Conservation (phyloP, 2,797 vertebrate genomes). For the Champsocephalus esox region DNA sequence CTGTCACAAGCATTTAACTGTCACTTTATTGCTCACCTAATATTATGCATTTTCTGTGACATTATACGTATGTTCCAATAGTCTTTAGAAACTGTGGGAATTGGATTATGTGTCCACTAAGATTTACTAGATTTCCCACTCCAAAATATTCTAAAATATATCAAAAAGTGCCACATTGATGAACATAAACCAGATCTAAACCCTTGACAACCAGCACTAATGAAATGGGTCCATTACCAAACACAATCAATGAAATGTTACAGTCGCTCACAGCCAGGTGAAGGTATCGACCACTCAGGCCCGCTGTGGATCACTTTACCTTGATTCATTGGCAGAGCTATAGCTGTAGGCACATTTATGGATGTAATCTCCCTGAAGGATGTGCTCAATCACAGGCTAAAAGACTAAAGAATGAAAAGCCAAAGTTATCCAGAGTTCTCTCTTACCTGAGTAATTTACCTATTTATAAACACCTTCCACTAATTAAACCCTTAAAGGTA, state of each 20-base stretch:
- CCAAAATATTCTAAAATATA: background rate
- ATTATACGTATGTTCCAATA: background rate
- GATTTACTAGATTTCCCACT: background rate
- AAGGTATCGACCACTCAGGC: slow-evolving; percentile 15
- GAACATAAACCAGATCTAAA: background rate
- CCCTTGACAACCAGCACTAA: slow-evolving; percentile 23
- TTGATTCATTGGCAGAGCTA: slow-evolving; percentile 19
- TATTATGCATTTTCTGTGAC: background rate
- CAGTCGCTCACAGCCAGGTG: slow-evolving; percentile 25
- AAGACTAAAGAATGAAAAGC: slow-evolving; percentile 2
- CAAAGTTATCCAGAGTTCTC: background rate
- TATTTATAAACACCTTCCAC: background rate
- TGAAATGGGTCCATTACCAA: slow-evolving; percentile 29
- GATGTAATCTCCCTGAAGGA: slow-evolving; percentile 16
- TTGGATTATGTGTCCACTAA: background rate
- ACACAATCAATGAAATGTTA: slow-evolving; percentile 21
- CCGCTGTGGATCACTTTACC: slow-evolving; percentile 8
- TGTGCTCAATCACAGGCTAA: slow-evolving; percentile 13
- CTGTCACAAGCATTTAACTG: background rate
- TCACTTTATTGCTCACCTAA: no score
- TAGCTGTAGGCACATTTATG: slow-evolving; percentile 17
- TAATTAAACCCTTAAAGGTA: background rate
- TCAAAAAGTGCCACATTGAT: background rate
- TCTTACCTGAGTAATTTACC: background rate
- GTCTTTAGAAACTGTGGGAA: background rate